These are phyloP conservation scores for Bombycilla garrulus DNA, from an alignment of 2,113 vertebrate species.

Conservation along the genomic window DNA sequence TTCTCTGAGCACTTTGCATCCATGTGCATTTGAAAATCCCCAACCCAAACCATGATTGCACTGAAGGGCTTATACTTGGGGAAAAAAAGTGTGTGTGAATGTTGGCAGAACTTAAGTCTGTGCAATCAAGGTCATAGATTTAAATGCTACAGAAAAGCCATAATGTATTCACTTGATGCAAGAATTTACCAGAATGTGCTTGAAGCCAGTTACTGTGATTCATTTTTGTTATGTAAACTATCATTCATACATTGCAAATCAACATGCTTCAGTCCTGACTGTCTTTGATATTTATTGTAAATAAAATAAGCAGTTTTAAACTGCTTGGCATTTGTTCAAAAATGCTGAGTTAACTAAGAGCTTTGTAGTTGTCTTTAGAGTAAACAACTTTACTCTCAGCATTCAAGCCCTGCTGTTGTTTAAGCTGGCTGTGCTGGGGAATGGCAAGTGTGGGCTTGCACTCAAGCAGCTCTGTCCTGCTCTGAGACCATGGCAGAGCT, in stretches of 20 bases:
- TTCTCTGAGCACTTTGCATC: background rate
- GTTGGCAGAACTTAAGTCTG: background rate
- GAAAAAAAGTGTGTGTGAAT: background rate
- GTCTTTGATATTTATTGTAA: background rate
- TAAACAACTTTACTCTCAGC: background rate
- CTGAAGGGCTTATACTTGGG: background rate
- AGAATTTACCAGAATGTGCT: background rate
- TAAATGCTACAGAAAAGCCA: background rate
- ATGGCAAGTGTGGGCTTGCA: fast-evolving
- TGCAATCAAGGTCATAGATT: background rate
- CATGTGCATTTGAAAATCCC: background rate
- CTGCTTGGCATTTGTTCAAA: background rate
- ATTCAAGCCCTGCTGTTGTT: background rate
- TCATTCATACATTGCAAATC: background rate
- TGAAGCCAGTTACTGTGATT: background rate
- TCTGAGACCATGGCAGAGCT: background rate
- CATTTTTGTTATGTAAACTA: constrained; percentile 5
- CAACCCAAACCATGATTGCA: background rate
- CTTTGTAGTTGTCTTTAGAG: background rate
- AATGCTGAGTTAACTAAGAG: background rate
- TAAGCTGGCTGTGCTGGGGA: background rate
- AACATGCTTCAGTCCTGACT: background rate
- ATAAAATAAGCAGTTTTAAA: background rate
- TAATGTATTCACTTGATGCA: background rate
- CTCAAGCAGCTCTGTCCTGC: fast-evolving